These are phyloP conservation scores for Himalopsyche tibetana DNA, from an alignment of 2,888 invertebrate species.

Conservation along the genomic window DNA sequence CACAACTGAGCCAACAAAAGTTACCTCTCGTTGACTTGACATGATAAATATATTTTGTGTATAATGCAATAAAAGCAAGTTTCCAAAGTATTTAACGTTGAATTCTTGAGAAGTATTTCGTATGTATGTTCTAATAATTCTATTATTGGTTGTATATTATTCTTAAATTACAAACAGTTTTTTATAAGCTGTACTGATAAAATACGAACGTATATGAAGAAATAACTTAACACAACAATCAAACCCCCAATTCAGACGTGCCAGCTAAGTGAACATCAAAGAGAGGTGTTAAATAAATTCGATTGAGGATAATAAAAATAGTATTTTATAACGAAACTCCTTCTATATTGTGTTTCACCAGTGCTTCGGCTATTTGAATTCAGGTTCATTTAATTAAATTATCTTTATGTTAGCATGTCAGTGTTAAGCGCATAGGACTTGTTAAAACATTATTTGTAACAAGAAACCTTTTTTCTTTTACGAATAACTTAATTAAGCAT, in stretches of 20 bases:
- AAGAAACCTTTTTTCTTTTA: background rate
- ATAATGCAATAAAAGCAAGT: no score
- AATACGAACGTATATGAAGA: background rate
- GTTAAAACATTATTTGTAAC: slow-evolving; percentile 22
- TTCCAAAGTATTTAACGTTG: no score
- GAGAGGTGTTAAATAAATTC: slow-evolving; percentile 16
- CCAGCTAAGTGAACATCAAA: slow-evolving; percentile 10
- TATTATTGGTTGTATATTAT: background rate
- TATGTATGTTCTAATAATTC: background rate
- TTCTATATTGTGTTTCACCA: slow-evolving; percentile 17
- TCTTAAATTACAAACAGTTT: background rate
- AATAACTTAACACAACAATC: slow-evolving; percentile 8
- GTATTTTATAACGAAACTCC: slow-evolving; percentile 1
- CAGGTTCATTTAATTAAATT: slow-evolving; percentile 14
- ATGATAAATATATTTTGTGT: no score
- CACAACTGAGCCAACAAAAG: no score
- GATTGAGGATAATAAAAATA: slow-evolving; percentile 1
- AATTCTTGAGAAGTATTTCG: no score
- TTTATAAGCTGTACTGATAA: background rate
- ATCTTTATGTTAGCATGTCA: slow-evolving; percentile 26
- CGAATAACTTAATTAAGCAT: slow-evolving; percentile 8
- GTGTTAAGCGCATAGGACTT: background rate
- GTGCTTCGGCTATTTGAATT: background rate
- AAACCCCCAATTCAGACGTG: background rate
- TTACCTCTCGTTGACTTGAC: no score